Evolutionary conservation across 2,888 invertebrate species (phyloP).

Genomic region (Leptothorax acervorum): DNA sequence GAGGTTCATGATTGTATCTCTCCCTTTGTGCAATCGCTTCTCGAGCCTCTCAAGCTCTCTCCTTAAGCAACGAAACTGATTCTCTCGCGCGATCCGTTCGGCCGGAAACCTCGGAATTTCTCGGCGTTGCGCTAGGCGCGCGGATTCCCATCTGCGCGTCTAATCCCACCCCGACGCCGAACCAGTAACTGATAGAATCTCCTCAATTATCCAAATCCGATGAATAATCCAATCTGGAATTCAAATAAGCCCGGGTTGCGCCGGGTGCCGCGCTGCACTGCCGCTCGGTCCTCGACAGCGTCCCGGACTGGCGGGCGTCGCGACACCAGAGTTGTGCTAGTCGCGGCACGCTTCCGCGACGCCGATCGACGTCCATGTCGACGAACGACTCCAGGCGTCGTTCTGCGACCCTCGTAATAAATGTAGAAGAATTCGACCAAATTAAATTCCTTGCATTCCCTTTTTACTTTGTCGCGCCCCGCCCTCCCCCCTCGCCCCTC

Average conservation of each 20-base stretch:
- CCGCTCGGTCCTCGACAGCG: conserved; percentile 46
- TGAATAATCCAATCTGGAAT: conserved; percentile 83
- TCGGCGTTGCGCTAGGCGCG: conserved; percentile 29
- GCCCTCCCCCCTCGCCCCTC: neutral
- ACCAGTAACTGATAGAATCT: conserved; percentile 80
- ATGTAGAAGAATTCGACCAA: conserved; percentile 80
- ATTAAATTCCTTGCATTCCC: conserved; percentile 79
- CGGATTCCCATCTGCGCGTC: conserved; percentile 62
- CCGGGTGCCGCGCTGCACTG: conserved; percentile 64
- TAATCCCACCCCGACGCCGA: conserved; percentile 63
- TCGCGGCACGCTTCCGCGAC: conserved; percentile 54
- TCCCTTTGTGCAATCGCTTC: neutral
- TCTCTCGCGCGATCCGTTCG: conserved; percentile 24
- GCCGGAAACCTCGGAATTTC: conserved; percentile 45
- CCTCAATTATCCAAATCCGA: conserved; percentile 81
- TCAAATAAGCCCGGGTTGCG: conserved; percentile 78
- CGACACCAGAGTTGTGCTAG: conserved; percentile 16
- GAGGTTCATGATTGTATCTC: neutral
- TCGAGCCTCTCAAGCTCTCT: conserved; percentile 3
- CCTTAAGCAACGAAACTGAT: conserved; percentile 44
- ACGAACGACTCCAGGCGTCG: conserved; percentile 64
- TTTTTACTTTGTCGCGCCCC: conserved; percentile 63
- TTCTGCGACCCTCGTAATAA: conserved; percentile 77
- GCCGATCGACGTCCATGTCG: conserved; percentile 47
- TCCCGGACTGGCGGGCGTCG: conserved; percentile 43